Percentiles rank a stretch among this genome's conserved stretches.
These are phyloP conservation scores for Crossocerus cetratus DNA, from an alignment of 2,888 invertebrate genomes.

Conservation along the genomic window DNA sequence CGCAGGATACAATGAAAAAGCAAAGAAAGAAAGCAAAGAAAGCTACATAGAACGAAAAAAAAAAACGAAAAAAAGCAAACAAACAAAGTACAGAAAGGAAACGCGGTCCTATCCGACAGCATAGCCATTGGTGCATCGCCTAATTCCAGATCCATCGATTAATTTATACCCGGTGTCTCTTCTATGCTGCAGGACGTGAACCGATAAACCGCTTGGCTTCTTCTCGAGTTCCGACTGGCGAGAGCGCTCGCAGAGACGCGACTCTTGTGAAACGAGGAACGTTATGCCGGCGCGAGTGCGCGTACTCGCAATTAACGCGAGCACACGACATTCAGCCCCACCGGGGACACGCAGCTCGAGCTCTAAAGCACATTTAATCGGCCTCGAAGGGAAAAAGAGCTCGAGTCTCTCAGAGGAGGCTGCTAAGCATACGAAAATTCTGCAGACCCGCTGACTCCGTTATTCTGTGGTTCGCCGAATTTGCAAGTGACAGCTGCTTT, in stretches of 20 bases:
- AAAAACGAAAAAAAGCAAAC: slow-evolving; percentile 7
- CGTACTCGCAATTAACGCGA: not conserved
- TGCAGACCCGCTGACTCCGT: slow-evolving; percentile 61
- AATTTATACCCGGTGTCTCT: slow-evolving; percentile 67
- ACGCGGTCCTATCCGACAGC: slow-evolving; percentile 40
- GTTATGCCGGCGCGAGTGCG: not conserved
- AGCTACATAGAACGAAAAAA: slow-evolving; percentile 19
- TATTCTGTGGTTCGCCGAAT: slow-evolving; percentile 73
- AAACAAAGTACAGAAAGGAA: no score
- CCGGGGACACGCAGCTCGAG: slow-evolving; percentile 28
- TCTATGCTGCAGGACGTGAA: slow-evolving; percentile 76
- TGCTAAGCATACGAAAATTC: slow-evolving; percentile 4
- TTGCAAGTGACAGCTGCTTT: slow-evolving; percentile 17
- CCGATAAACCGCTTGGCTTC: slow-evolving; percentile 72
- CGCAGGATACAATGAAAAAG: slow-evolving; percentile 14
- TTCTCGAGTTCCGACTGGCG: slow-evolving; percentile 71
- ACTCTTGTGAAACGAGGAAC: no score
- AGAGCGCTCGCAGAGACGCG: slow-evolving; percentile 54
- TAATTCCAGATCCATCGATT: slow-evolving; percentile 43
- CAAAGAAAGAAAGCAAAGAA: slow-evolving; percentile 14
- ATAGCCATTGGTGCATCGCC: slow-evolving; percentile 76
- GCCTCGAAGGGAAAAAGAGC: slow-evolving; percentile 17
- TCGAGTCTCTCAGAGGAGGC: not conserved
- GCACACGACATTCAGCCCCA: not conserved
- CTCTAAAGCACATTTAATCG: slow-evolving; percentile 22